Conservation (phyloP, 1,140 invertebrate species). For the Caerostris darwini region DNA sequence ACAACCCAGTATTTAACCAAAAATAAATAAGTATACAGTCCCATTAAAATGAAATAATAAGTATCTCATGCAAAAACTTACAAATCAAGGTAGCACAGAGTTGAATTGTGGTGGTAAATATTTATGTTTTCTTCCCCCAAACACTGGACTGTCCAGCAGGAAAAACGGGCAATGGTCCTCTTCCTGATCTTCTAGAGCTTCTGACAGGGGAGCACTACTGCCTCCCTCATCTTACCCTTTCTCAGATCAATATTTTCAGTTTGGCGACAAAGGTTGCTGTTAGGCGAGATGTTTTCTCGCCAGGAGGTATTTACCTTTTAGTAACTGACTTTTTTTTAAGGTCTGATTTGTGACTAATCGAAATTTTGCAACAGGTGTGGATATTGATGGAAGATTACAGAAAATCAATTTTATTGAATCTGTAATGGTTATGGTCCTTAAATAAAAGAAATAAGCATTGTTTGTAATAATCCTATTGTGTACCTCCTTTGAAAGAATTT, state of each 20-base stretch:
- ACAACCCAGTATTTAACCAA: too few relatives aligned
- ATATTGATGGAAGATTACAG: neutral
- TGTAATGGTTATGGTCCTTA: too few relatives aligned
- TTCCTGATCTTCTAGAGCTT: neutral
- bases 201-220: neutral
- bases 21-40: too few relatives aligned
- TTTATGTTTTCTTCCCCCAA: constrained; percentile 12
- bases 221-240: neutral
- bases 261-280: constrained; percentile 6
- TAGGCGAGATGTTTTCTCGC: neutral
- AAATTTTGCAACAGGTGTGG: neutral
- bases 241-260: constrained; percentile 21
- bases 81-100: neutral
- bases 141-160: neutral
- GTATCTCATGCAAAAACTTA: neutral
- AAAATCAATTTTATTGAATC: neutral
- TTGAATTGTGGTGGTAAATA: neutral
- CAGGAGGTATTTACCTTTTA: neutral
- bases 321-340: neutral
- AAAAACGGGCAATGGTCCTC: neutral
- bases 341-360: neutral
- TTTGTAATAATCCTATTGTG: too few relatives aligned
- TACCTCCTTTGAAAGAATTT: too few relatives aligned
- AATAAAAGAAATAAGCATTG: too few relatives aligned
- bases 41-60: too few relatives aligned